Evolutionary conservation across 2,888 invertebrate genomes (phyloP), one percentile per base, ranked within the genome.

Genomic region (Cactoblastis cactorum): DNA sequence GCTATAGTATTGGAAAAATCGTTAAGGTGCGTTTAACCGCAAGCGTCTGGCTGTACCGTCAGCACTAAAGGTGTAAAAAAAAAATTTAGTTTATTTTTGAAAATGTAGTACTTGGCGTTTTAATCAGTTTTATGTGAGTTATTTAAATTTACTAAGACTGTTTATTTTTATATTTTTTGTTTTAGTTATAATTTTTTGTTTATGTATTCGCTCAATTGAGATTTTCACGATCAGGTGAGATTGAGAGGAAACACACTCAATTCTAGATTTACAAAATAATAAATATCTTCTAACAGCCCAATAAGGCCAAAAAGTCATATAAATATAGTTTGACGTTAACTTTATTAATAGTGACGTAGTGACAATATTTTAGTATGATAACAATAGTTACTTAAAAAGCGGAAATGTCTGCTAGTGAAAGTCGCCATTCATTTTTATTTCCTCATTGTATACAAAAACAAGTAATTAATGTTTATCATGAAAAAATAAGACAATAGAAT

Each of bases 1-100:
- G 67, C 73, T 64, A n/a, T n/a, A n/a, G 68, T 69, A 74, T 71
- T 71, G 74, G 82, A 77, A 80, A 78, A 83, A 83, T 82, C 76
- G 77, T 82, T 79, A 80, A 68, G 72, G 64, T 63, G 72, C 70
- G 67, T 71, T 69, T 71, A 80, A 83, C 84, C 82, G 66, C 84
- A 80, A 66, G 69, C 68, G 19, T 43, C 19, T 35, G 14, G 73
- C 43, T 12, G 43, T 67, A 75, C 54, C 53, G 82, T 59, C 49
- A 63, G 76, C 75, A 83, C 41, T 59, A 33, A 32, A 14, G 22
- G 35, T 35, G 1, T 17, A 18, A 18, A 39, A 39, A 39, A 18
- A 9, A 14, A 15, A 2, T 37, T 2, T 12, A 37, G 14, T 5
- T 15, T 22, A 5, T 22, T 37, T 37, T n/a, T n/a, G n/a, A n/a